phyloP scores from a whole-genome alignment of 2,888 invertebrate genomes.

The Autographa pulchrina region DNA sequence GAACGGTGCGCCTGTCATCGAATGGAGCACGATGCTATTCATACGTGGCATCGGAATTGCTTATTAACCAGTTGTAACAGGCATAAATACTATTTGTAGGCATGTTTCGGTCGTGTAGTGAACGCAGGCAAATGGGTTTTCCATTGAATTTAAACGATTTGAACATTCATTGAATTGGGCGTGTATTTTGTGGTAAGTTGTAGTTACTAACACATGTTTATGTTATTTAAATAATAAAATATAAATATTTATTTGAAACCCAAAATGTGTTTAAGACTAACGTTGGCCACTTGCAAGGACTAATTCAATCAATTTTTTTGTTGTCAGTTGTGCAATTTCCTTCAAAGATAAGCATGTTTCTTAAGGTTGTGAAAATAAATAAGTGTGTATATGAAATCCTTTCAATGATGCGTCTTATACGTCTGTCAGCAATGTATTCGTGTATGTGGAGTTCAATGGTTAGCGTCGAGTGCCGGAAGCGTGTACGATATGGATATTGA shows the following conservation, averaged over 20 bases:
- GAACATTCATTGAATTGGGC: not conserved
- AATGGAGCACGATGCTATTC: conserved; percentile 12
- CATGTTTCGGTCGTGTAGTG: conserved; percentile 17
- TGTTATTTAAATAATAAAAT: not conserved
- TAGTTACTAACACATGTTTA: conserved; percentile 6
- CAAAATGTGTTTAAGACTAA: too few species aligned
- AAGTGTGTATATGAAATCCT: not conserved
- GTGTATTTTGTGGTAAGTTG: conserved; percentile 7
- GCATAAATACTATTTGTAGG: conserved; percentile 13
- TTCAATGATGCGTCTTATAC: not conserved
- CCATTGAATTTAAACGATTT: conserved; percentile 14
- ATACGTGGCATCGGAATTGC: conserved; percentile 43
- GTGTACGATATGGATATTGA: conserved; percentile 8
- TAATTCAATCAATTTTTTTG: too few species aligned
- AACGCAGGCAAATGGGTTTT: conserved; percentile 24
- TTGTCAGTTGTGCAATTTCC: too few species aligned
- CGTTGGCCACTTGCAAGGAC: too few species aligned
- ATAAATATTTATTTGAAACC: too few species aligned
- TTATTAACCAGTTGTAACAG: conserved; percentile 33
- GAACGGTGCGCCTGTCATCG: conserved; percentile 7
- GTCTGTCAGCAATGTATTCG: not conserved
- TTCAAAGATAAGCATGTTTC: too few species aligned
- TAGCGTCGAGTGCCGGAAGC: conserved; percentile 1
- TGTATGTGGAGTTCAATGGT: not conserved
- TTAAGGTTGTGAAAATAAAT: not conserved